phyloP scores from a whole-genome alignment of 2,797 vertebrate genomes.

The Ctenochaetus hawaiiensis region DNA sequence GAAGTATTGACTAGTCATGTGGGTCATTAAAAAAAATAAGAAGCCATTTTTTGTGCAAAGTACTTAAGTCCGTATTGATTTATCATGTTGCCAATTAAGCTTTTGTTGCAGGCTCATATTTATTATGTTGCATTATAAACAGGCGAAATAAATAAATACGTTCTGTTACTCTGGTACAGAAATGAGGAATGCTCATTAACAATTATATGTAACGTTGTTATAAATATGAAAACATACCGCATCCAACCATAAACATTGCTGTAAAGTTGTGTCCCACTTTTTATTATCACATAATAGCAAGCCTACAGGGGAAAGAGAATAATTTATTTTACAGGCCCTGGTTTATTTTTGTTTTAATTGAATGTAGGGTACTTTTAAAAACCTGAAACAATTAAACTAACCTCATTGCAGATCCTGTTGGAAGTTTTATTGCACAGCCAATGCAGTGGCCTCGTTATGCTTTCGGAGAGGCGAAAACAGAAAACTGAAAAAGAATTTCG shows the following conservation, averaged over 20 bases:
- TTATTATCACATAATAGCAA: constrained; percentile 36
- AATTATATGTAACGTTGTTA: constrained; percentile 20
- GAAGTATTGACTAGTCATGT: not conserved
- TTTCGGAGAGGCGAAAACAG: not conserved
- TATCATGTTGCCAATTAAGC: constrained; percentile 28
- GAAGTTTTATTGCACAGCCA: not conserved
- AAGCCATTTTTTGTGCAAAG: constrained; percentile 3
- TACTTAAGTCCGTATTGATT: constrained; percentile 20
- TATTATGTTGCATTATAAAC: constrained; percentile 13
- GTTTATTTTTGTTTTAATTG: constrained; percentile 4
- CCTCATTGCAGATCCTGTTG: not conserved
- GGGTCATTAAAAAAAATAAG: constrained; percentile 1
- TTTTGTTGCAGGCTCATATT: constrained; percentile 36
- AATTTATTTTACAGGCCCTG: constrained; percentile 8
- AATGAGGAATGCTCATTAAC: constrained; percentile 43
- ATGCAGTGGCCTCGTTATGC: not conserved
- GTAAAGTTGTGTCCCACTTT: constrained; percentile 35
- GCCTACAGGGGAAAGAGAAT: constrained; percentile 10
- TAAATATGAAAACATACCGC: constrained; percentile 24
- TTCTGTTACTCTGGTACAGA: constrained; percentile 7
- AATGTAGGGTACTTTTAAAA: not conserved
- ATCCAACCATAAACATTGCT: constrained; percentile 26
- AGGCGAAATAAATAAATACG: not conserved
- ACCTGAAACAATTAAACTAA: constrained; percentile 23
- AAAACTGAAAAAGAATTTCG: not conserved